These are phyloP conservation scores for Taenaris catops DNA, from an alignment of 2,888 invertebrate genomes.

Conservation along the genomic window DNA sequence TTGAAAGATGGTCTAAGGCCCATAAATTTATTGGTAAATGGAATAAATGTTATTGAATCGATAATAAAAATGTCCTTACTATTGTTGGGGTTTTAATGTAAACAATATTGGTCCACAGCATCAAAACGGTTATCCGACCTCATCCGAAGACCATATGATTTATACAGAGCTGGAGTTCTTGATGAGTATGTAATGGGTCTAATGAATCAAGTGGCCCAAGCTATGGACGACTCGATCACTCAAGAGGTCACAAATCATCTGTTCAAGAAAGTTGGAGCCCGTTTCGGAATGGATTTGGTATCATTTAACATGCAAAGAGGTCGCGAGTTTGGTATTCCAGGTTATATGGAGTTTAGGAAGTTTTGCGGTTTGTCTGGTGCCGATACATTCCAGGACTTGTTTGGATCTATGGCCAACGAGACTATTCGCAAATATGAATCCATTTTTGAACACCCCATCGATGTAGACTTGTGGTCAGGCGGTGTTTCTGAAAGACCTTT, in stretches of 20 bases:
- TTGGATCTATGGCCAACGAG: slow-evolving; percentile 93
- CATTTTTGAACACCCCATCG: slow-evolving; percentile 93
- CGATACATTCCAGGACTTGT: slow-evolving; percentile 88
- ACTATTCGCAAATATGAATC: slow-evolving; percentile 90
- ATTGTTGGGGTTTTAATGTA: too few species aligned
- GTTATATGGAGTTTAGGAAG: slow-evolving; percentile 95
- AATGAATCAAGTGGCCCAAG: slow-evolving; percentile 96
- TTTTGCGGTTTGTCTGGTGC: slow-evolving; percentile 92
- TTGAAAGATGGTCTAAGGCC: slow-evolving; percentile 96
- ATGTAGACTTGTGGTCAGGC: slow-evolving; percentile 97
- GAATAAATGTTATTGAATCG: too few species aligned
- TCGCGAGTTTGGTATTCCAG: slow-evolving; percentile 93
- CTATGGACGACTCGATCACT: slow-evolving; percentile 96
- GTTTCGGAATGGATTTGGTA: slow-evolving; percentile 93
- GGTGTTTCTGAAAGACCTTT: slow-evolving; percentile 95
- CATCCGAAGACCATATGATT: slow-evolving; percentile 92
- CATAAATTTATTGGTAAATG: slow-evolving; percentile 93
- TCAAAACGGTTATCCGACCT: slow-evolving; percentile 93
- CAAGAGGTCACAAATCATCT: slow-evolving; percentile 94
- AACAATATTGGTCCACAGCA: too few species aligned
- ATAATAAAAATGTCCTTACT: too few species aligned
- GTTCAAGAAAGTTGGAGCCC: slow-evolving; percentile 89
- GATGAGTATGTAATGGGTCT: slow-evolving; percentile 96
- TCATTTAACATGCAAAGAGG: slow-evolving; percentile 97
- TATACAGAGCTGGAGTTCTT: slow-evolving; percentile 93